Evolutionary conservation across 35 echinoderm and acorn worm species (phyloP).

Genomic region (Eucidaris tribuloides): DNA sequence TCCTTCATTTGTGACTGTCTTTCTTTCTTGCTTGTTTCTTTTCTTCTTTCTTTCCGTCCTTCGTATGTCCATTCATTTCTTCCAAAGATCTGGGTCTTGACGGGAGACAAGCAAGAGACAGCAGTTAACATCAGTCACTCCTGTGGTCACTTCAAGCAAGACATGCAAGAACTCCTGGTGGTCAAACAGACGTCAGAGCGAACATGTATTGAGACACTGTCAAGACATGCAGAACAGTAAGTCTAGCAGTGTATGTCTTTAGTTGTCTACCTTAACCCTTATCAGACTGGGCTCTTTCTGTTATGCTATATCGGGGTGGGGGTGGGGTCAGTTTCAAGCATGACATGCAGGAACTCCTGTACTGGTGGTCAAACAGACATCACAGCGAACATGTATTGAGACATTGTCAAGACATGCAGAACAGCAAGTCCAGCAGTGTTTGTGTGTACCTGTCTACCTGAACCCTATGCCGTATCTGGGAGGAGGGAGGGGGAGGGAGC

Average conservation of each 20-base stretch:
- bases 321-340: too few species aligned
- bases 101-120: constrained; percentile 95
- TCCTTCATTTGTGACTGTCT: too few species aligned
- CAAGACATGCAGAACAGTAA: constrained; percentile 62
- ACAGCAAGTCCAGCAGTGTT: constrained; percentile 86
- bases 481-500: too few species aligned
- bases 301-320: too few species aligned
- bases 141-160: constrained; percentile 79
- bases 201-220: constrained; percentile 38
- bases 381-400: constrained; percentile 1
- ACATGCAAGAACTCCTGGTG: constrained; percentile 62
- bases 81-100: constrained; percentile 93
- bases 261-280: too few species aligned
- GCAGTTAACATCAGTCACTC: constrained; percentile 98
- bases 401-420: constrained; percentile 36
- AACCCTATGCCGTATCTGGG: too few species aligned
- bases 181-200: constrained; percentile 46
- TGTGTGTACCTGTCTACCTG: too few species aligned
- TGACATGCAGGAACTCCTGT: constrained; percentile 63
- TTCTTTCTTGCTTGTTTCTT: too few species aligned
- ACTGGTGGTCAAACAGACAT: constrained; percentile 61
- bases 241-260: too few species aligned
- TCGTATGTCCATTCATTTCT: too few species aligned
- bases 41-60: too few species aligned
- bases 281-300: too few species aligned